Evolutionary conservation across 2,888 invertebrate genomes (phyloP).

Genomic region (Cosmia trapezina): DNA sequence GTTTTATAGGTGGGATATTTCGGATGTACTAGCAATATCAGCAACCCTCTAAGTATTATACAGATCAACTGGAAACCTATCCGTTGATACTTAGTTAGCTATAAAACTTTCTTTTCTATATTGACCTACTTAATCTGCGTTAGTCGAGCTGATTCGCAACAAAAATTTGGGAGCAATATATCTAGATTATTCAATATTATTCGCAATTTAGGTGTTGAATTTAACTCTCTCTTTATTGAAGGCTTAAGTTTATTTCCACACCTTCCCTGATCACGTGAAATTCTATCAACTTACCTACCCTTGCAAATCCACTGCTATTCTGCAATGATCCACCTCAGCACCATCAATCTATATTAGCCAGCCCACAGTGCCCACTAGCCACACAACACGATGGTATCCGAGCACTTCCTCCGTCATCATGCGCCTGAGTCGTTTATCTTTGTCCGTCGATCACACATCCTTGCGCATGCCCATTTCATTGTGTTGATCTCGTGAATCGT

Average conservation of each 20-base stretch:
- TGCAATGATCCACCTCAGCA: constrained; percentile 1
- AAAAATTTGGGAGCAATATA: neutral
- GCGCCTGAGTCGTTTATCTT: constrained; percentile 52
- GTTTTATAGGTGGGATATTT: neutral
- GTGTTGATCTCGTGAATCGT: constrained; percentile 22
- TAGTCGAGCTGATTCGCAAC: neutral
- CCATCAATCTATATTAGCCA: constrained; percentile 45
- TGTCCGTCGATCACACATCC: constrained; percentile 55
- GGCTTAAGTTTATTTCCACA: neutral
- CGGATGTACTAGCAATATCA: neutral
- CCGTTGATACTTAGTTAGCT: neutral
- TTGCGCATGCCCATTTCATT: constrained; percentile 55
- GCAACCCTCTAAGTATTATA: neutral
- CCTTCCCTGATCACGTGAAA: neutral
- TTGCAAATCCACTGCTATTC: constrained; percentile 1
- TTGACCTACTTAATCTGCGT: neutral
- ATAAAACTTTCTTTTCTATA: neutral
- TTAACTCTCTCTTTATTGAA: neutral
- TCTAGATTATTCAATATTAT: neutral
- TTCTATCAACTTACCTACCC: neutral
- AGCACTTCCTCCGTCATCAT: constrained; percentile 44
- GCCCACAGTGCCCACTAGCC: constrained; percentile 12
- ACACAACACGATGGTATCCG: constrained; percentile 35
- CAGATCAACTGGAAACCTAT: neutral
- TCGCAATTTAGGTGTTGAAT: neutral